Evolutionary conservation across 2,113 vertebrate genomes (phyloP), one percentile per base, ranked within the genome.

Genomic region (Bambusicola thoracicus): DNA sequence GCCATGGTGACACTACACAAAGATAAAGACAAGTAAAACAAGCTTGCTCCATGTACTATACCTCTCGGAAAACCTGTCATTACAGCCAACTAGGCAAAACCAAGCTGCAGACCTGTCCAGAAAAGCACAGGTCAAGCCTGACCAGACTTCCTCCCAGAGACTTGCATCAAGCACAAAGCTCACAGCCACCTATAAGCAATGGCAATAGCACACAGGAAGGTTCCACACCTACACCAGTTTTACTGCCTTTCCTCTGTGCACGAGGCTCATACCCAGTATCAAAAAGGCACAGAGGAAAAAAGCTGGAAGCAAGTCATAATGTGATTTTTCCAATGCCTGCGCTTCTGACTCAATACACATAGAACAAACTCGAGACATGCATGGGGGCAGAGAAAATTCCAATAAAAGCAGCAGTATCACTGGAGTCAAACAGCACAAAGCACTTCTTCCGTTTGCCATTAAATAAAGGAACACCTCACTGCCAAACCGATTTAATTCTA

Each of bases 281-380:
- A 29, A 44, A 25, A 67, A 81, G 53, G 11, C 27, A 49, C 8
- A 74, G 13, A 48, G 32, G 6, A 36, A 67, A 53, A 15, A 44
- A 61, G 9, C 8, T 53, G 15, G 18, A 78, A 76, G 30, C 2
- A 2, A 10, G n/a, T 41, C 38, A 7, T 4, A 7, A 6, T 5
- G 30, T 1, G 8, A 29, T 13, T 74, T 29, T 70, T 38, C 46
- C 38, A 67, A 67, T 13, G 11, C 48, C 13, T 25, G 20, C 2
- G 34, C 11, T 22, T 69, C 59, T 32, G 24, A 46, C 11, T 1
- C 4, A 29, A 15, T 66, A 62, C 73, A 8, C 0, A 0, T 4
- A 16, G 56, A 15, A 6, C 3, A 10, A 69, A 11, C 5, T 3
- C 1, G 5, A 13, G 46, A 8, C 3, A 3, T 10, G 1, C 4